A percentile compares a stretch with the other conserved stretches of the same genome.
These are phyloP conservation scores for Heliornis fulica DNA, from an alignment of 2,113 vertebrate species.

Conservation along the genomic window DNA sequence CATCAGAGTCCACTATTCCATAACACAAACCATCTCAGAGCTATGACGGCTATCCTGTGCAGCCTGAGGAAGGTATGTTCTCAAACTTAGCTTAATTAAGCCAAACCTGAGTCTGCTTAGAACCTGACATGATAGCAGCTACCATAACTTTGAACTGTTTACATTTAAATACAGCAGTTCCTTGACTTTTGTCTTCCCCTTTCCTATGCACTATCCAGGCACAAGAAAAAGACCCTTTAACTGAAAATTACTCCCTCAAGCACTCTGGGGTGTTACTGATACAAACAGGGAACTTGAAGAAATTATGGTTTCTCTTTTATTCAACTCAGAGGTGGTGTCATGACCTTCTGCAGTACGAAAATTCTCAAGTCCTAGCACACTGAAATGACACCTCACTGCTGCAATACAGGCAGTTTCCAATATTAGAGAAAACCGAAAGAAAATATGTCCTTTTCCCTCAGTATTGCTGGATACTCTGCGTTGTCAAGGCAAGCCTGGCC, in stretches of 20 bases:
- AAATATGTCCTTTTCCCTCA: fast-evolving
- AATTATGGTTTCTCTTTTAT: not conserved
- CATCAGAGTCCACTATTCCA: constrained; percentile 18
- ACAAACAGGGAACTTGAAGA: not conserved
- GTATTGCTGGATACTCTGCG: not conserved
- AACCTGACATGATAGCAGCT: not conserved
- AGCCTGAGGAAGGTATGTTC: not conserved
- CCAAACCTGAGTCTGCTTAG: not conserved
- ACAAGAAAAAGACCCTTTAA: not conserved
- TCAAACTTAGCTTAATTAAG: not conserved
- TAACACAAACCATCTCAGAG: not conserved
- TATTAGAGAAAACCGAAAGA: not conserved
- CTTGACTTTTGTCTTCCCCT: not conserved
- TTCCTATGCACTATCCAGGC: not conserved
- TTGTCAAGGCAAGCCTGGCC: not conserved
- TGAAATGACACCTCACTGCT: not conserved
- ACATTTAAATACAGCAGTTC: not conserved
- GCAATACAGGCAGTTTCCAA: not conserved
- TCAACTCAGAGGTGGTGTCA: not conserved
- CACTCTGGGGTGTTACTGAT: not conserved
- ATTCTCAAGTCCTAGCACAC: not conserved
- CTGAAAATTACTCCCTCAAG: not conserved
- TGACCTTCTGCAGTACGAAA: not conserved
- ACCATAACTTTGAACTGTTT: not conserved
- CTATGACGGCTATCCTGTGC: fast-evolving